phyloP scores from a whole-genome alignment of 2,888 invertebrate species.

The Coecobrya sp. region DNA sequence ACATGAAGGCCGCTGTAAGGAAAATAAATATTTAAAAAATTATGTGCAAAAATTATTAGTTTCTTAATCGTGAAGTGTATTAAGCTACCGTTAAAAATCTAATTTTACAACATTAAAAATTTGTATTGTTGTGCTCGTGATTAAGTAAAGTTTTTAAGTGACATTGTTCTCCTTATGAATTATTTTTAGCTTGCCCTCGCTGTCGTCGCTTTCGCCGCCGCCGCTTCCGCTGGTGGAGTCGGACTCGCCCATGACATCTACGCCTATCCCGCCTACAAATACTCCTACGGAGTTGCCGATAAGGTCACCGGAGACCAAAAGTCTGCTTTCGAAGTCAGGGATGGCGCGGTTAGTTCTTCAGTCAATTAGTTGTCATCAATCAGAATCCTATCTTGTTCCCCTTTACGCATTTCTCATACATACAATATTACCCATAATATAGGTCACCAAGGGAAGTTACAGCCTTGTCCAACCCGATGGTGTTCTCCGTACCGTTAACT shows the following conservation, averaged over 20 bases:
- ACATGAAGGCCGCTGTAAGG: conserved; percentile 70
- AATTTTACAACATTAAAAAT: not conserved
- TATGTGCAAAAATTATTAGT: not conserved
- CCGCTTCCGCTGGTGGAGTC: conserved; percentile 22
- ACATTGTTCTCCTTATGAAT: not conserved
- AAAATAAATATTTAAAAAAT: conserved; percentile 17
- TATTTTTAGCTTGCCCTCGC: conserved; percentile 56
- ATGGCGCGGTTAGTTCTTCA: conserved; percentile 76
- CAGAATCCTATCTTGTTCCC: too few species aligned
- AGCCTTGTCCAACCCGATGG: conserved; percentile 74
- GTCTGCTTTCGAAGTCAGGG: conserved; percentile 70
- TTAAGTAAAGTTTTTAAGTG: not conserved
- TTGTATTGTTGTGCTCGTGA: not conserved
- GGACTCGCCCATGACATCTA: conserved; percentile 43
- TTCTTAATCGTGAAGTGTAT: not conserved
- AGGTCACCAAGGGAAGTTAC: conserved; percentile 70
- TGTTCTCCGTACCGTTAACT: conserved; percentile 57
- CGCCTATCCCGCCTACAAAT: conserved; percentile 70
- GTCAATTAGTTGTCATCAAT: too few species aligned
- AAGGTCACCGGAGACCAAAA: conserved; percentile 80
- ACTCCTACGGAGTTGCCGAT: conserved; percentile 74
- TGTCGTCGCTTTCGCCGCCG: conserved; percentile 44
- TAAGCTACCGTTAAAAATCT: not conserved
- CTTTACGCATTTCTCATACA: too few species aligned
- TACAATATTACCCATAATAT: too few species aligned